Base-by-base conservation (phyloP, 1,140 invertebrate species). In the Saxidomus purpurata region DNA sequence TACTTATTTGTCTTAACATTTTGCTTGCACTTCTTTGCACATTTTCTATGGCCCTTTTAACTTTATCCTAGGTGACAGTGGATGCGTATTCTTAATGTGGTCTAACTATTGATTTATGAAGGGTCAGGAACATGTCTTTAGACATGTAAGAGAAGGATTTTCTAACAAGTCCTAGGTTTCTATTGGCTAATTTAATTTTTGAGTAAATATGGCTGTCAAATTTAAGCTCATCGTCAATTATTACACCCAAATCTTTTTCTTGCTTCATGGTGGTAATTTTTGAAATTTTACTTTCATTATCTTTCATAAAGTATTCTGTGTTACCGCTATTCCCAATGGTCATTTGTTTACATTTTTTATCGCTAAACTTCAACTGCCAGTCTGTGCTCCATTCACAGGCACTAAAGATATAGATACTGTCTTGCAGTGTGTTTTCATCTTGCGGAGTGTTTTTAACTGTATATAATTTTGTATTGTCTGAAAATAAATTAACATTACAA, bases 381-480 rank as follows among this genome's bases (percentile, higher is more conserved):
- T 80, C 71, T 25, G n/a, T 34, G 17, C 28, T 36, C 79, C 87
- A 89, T 31, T 83, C 22, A 15, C 40, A 76, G 3, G 79, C 40
- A 34, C 28, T 79, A 34, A 71, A 47, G 3, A 85, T 80, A 49
- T 55, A 47, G 3, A 85, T 80, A 49, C 85, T 79, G 17, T 84
- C 55, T 49, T 89, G 87, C 28, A 89, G 22, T 69, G 59, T 59
- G 31, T 47, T 4, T 28, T 25, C n/a, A 49, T 61, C 76, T 43
- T 59, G 80, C 19, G 13, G 6, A 25, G 4, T 83, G n/a, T 13
- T 40, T 52, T 17, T 67, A n/a, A 52, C 49, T 17, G 63, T 19
- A 67, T 74, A 90, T 13, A 90, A 47, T 59, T 89, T 89, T 0
- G 87, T 87, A 67, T 90, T 89, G 52, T 91, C 90, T 3, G 89